Conservation (phyloP, 2,797 vertebrate genomes). For the Champsocephalus gunnari region DNA sequence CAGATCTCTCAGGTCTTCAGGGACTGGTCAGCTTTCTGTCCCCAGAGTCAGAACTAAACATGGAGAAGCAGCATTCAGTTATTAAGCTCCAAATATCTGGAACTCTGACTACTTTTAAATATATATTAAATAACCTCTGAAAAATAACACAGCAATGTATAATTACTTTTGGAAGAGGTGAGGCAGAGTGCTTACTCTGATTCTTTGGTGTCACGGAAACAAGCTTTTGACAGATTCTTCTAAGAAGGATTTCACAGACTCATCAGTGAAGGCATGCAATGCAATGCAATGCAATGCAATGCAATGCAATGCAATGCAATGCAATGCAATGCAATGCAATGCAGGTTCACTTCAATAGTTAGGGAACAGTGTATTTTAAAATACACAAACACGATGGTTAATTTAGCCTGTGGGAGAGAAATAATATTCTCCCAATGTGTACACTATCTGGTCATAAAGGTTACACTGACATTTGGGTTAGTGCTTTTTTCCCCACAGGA, state of each 20-base stretch:
- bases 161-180: not conserved
- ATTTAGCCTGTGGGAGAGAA: not conserved
- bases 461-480: not conserved
- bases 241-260: slow-evolving; percentile 51
- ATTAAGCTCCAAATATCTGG: too few relatives aligned
- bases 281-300: slow-evolving; percentile 10
- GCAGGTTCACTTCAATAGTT: not conserved
- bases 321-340: slow-evolving; percentile 22
- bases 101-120: too few relatives aligned
- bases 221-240: slow-evolving; percentile 21
- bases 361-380: not conserved
- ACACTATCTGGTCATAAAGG: not conserved
- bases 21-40: too few relatives aligned
- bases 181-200: slow-evolving; percentile 6
- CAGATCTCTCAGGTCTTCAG: too few relatives aligned
- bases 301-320: slow-evolving; percentile 31
- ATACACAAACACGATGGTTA: not conserved
- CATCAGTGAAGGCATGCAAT: slow-evolving; percentile 37
- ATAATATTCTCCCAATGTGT: not conserved
- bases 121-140: not conserved
- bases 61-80: too few relatives aligned
- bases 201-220: slow-evolving; percentile 28
- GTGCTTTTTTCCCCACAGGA: not conserved
- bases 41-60: too few relatives aligned
- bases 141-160: not conserved